Percentiles rank a stretch among this genome's conserved stretches.
Conservation (phyloP, 2,113 vertebrate genomes). For the Corvus hawaiiensis region DNA sequence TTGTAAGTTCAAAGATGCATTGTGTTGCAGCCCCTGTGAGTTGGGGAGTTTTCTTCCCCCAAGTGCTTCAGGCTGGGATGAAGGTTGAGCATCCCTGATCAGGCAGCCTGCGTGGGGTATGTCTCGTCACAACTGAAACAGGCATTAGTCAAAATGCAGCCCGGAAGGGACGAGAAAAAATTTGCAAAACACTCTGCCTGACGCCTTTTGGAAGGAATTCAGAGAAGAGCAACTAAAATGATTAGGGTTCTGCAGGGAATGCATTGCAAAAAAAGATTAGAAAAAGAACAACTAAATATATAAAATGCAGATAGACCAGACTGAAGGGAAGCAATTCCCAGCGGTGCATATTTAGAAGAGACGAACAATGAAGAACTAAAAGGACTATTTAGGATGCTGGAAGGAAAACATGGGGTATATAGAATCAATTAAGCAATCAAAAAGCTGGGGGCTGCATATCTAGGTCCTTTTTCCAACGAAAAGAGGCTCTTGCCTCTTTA, state of each 20-base stretch:
- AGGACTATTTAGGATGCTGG: not conserved
- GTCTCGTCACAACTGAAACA: not conserved
- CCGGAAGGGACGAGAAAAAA: not conserved
- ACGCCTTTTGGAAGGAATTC: constrained; percentile 2
- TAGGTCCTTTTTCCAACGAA: not conserved
- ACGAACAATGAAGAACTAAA: not conserved
- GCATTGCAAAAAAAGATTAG: constrained; percentile 33
- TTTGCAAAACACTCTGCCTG: constrained; percentile 14
- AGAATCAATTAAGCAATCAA: not conserved
- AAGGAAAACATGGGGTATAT: not conserved
- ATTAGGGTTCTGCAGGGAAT: constrained; percentile 37
- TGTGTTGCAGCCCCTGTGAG: not conserved
- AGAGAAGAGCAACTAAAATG: constrained; percentile 42
- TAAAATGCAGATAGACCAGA: constrained; percentile 12
- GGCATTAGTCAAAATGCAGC: constrained; percentile 4
- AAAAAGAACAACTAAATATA: constrained; percentile 12
- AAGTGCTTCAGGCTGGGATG: not conserved
- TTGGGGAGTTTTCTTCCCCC: not conserved
- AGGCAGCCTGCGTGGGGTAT: not conserved
- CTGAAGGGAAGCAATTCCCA: not conserved
- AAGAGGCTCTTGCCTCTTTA: not conserved
- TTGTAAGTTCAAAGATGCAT: not conserved
- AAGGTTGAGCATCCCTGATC: not conserved
- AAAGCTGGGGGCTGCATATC: not conserved
- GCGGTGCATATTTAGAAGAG: not conserved